A percentile compares a stretch with the other conserved stretches of the same genome.
phyloP scores from a whole-genome alignment of 2,797 vertebrate genomes.

The Fundulus diaphanus region DNA sequence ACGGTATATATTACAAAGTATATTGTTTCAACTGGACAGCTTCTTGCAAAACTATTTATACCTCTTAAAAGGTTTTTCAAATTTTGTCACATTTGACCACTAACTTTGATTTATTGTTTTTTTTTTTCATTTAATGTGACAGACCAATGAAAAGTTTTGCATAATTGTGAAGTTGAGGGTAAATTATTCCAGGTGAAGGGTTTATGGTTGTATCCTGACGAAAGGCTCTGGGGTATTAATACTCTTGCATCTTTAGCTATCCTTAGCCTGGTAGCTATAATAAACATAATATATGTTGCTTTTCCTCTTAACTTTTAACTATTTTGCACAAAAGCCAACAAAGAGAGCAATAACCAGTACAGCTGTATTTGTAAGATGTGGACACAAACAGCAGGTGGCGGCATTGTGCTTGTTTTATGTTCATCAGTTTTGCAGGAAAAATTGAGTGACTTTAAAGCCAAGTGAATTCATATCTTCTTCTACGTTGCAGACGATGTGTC shows the following conservation, averaged over 20 bases:
- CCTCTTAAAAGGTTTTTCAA: neutral
- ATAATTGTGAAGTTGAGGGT: neutral
- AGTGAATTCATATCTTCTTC: neutral
- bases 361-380: neutral
- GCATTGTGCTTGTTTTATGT: slow-evolving; percentile 31
- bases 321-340: neutral
- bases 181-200: neutral
- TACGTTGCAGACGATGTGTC: slow-evolving; percentile 83
- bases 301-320: neutral
- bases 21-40: neutral
- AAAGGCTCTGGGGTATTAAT: neutral
- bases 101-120: neutral
- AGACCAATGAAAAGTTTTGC: neutral
- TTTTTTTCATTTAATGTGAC: neutral
- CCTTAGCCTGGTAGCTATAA: neutral
- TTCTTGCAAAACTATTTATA: neutral
- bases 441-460: neutral
- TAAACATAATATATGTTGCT: neutral
- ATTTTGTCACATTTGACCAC: neutral
- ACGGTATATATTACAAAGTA: neutral
- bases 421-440: neutral
- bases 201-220: neutral
- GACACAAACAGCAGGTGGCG: slow-evolving; percentile 66
- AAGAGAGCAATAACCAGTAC: neutral
- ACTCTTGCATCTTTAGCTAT: neutral